Percentiles rank a stretch among this genome's conserved stretches.
These are phyloP conservation scores for Epizoanthus fatuus DNA, from an alignment of 92 coral and sea anemone genomes.

Conservation along the genomic window DNA sequence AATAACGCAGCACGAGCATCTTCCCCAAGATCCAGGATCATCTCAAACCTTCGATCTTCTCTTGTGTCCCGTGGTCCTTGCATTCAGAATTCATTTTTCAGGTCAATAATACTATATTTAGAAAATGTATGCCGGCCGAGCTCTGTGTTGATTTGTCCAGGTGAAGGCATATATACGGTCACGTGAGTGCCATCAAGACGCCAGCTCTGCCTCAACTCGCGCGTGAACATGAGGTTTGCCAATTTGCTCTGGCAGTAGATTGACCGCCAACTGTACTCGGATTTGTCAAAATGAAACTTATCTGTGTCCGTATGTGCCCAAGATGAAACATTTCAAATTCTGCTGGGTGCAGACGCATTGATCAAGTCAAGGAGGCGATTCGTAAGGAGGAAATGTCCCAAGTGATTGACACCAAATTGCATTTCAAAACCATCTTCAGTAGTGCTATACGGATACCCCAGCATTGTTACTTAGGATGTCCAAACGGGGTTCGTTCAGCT, in stretches of 20 bases:
- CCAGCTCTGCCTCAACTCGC: constrained; percentile 69
- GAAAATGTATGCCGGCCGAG: constrained; percentile 62
- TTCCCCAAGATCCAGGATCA: no score
- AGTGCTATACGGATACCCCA: constrained; percentile 72
- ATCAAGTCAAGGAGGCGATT: constrained; percentile 80
- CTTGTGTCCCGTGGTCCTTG: no score
- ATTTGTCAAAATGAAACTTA: constrained; percentile 68
- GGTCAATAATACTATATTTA: no score
- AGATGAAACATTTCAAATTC: constrained; percentile 66
- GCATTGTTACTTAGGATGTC: constrained; percentile 94
- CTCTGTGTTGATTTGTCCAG: constrained; percentile 80
- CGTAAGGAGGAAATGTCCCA: constrained; percentile 83
- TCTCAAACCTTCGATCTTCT: no score
- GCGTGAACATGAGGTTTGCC: constrained; percentile 88
- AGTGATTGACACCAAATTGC: constrained; percentile 62
- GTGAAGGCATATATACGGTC: constrained; percentile 81
- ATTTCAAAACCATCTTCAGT: constrained; percentile 91
- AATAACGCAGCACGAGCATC: no score
- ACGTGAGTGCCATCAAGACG: constrained; percentile 90
- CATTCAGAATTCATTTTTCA: no score
- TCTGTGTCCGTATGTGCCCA: no score
- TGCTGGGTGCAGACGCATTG: constrained; percentile 79
- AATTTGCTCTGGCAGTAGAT: constrained; percentile 87
- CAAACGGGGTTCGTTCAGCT: constrained; percentile 77
- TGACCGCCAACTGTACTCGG: constrained; percentile 53